phyloP scores from a whole-genome alignment of 2,888 invertebrate genomes.

The Drosophila subquinaria region DNA sequence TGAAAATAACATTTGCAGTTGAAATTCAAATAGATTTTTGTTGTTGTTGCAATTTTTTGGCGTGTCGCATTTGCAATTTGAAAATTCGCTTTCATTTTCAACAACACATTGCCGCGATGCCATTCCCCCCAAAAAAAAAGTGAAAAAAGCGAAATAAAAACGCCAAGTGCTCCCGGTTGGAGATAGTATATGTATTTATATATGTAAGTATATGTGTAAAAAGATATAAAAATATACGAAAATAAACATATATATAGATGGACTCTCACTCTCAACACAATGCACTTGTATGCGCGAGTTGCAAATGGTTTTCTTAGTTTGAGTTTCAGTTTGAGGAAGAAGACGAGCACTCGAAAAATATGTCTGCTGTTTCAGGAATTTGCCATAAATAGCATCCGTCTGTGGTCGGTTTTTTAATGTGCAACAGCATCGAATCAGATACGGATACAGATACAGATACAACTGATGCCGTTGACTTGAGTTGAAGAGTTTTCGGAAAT shows the following conservation, averaged over 20 bases:
- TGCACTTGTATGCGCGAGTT: constrained; percentile 59
- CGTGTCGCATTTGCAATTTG: constrained; percentile 12
- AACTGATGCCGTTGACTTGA: constrained; percentile 28
- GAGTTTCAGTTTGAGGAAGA: constrained; percentile 17
- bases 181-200: constrained; percentile 32
- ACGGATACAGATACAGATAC: not conserved
- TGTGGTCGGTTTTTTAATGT: constrained; percentile 53
- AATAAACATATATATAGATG: constrained; percentile 5
- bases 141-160: not conserved
- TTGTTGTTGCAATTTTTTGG: constrained; percentile 29
- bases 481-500: constrained; percentile 22
- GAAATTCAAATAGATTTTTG: constrained; percentile 2
- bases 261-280: constrained; percentile 13
- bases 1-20: not conserved
- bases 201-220: constrained; percentile 19
- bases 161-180: constrained; percentile 22
- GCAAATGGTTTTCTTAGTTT: constrained; percentile 16
- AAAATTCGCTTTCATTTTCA: constrained; percentile 48
- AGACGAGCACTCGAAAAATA: constrained; percentile 19
- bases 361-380: constrained; percentile 69
- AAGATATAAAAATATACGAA: constrained; percentile 21
- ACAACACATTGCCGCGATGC: constrained; percentile 22
- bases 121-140: not conserved
- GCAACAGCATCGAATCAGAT: constrained; percentile 12
- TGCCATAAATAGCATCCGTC: constrained; percentile 72